Evolutionary conservation across 2,797 vertebrate species (phyloP).

Genomic region (Meda fulgida): DNA sequence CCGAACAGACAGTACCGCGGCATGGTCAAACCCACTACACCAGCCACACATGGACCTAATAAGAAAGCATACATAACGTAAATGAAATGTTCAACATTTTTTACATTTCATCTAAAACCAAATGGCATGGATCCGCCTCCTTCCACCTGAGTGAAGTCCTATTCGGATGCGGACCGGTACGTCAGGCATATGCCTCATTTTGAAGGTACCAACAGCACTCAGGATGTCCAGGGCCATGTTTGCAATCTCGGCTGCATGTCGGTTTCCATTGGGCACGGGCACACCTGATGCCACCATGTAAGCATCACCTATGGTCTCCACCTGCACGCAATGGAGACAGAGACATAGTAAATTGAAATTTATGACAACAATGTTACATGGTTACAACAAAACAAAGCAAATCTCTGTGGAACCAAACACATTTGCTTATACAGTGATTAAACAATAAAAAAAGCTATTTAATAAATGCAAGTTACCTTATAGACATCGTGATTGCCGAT

Average conservation of each 20-base stretch:
- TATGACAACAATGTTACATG: not conserved
- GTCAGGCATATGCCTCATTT: conserved; percentile 91
- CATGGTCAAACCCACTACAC: conserved; percentile 83
- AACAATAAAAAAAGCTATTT: not conserved
- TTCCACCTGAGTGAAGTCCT: conserved; percentile 86
- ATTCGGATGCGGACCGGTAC: conserved; percentile 88
- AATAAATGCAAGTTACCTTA: conserved; percentile 68
- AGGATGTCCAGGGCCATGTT: conserved; percentile 93
- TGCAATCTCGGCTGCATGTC: conserved; percentile 86
- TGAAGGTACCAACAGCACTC: conserved; percentile 88
- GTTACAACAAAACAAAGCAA: not conserved
- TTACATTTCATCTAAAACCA: not conserved
- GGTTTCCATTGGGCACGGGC: conserved; percentile 84
- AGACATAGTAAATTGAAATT: not conserved
- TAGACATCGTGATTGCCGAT: conserved; percentile 83
- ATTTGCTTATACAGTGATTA: not conserved
- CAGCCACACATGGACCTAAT: conserved; percentile 78
- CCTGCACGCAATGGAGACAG: conserved; percentile 63
- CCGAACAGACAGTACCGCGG: conserved; percentile 84
- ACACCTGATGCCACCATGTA: conserved; percentile 93
- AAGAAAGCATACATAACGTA: not conserved
- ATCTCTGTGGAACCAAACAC: not conserved
- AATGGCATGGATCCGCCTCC: conserved; percentile 33
- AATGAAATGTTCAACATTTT: not conserved
- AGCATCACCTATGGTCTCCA: conserved; percentile 88